Conservation (phyloP, 2,888 invertebrate species). For the Euplexia lucipara region DNA sequence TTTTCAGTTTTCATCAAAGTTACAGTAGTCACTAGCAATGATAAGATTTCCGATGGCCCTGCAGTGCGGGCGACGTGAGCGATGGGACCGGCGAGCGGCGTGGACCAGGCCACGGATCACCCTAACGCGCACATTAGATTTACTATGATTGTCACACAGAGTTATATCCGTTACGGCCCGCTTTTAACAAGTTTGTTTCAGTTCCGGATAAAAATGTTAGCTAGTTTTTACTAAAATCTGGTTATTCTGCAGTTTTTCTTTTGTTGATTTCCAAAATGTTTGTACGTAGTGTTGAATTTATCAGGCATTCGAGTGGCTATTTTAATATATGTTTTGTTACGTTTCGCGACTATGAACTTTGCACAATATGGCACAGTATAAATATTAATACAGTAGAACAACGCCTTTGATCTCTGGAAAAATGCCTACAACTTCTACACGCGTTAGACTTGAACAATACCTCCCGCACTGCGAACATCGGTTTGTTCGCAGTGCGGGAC, state of each 20-base stretch:
- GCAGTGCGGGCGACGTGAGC: no score
- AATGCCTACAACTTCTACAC: no score
- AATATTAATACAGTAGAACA: no score
- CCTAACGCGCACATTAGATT: slow-evolving; percentile 40
- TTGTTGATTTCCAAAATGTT: slow-evolving; percentile 13
- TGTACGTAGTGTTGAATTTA: background rate
- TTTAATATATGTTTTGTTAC: background rate
- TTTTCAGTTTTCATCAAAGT: no score
- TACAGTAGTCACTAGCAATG: no score
- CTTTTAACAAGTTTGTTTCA: slow-evolving; percentile 41
- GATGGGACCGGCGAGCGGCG: background rate
- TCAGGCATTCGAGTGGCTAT: background rate
- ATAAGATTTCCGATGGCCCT: no score
- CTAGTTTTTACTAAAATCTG: no score
- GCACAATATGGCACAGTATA: no score
- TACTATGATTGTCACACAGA: slow-evolving; percentile 51
- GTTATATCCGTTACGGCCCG: slow-evolving; percentile 27
- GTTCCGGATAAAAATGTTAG: slow-evolving; percentile 17
- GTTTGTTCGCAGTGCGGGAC: no score
- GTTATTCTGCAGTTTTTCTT: background rate
- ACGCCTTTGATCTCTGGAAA: no score
- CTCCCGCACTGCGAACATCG: no score
- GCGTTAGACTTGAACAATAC: no score
- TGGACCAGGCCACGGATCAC: slow-evolving; percentile 3
- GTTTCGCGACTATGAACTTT: background rate